Conservation (phyloP, 92 coral and sea anemone genomes). For the Siderastrea radians region DNA sequence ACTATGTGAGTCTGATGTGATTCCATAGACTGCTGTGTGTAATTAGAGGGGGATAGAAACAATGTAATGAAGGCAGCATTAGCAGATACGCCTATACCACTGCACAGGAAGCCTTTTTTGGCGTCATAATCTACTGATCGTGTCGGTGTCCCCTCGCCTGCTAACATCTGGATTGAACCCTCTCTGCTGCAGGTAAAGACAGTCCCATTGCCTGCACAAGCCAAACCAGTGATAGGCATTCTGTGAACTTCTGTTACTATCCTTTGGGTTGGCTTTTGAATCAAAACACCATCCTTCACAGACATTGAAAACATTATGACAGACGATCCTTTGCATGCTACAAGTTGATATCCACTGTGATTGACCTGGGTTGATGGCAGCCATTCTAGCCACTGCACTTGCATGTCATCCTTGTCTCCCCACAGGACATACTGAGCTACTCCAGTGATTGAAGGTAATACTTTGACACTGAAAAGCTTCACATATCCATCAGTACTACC, state of each 20-base stretch:
- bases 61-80: constrained; percentile 19
- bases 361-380: neutral
- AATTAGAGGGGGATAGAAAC: constrained; percentile 9
- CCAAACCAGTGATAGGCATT: constrained; percentile 70
- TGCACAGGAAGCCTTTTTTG: constrained; percentile 15
- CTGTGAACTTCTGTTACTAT: constrained; percentile 66
- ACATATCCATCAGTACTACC: constrained; percentile 57
- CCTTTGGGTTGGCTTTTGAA: constrained; percentile 47
- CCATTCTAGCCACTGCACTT: constrained; percentile 31
- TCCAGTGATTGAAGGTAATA: constrained; percentile 42
- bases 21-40: constrained; percentile 41
- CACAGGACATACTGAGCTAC: constrained; percentile 32
- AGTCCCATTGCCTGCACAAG: constrained; percentile 59
- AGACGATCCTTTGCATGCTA: constrained; percentile 62
- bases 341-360: constrained; percentile 20
- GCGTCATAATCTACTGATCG: constrained; percentile 19
- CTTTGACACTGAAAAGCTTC: constrained; percentile 53
- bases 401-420: constrained; percentile 54
- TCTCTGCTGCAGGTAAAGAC: constrained; percentile 63
- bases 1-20: constrained; percentile 27
- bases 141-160: constrained; percentile 17
- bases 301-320: constrained; percentile 45
- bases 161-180: constrained; percentile 68
- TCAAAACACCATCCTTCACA: constrained; percentile 25
- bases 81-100: constrained; percentile 36